Conservation (phyloP, 92 coral and sea anemone genomes). For the Palythoa grandiflora region DNA sequence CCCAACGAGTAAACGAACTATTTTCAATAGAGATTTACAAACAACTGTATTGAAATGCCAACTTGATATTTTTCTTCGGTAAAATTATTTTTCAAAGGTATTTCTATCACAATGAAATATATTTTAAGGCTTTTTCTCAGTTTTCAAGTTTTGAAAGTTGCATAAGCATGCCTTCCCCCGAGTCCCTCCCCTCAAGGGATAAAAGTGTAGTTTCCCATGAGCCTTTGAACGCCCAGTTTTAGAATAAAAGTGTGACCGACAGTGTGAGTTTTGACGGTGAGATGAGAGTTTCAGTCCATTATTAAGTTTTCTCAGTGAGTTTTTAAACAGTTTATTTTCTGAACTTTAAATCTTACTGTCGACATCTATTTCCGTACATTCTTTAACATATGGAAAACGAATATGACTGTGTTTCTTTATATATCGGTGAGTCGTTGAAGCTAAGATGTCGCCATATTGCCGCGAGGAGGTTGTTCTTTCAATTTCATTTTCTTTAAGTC, state of each 20-base stretch:
- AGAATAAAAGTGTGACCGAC: too few species aligned
- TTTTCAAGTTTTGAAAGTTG: neutral
- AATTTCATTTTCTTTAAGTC: neutral
- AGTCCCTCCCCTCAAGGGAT: neutral
- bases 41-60: neutral
- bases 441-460: slow-evolving; percentile 26
- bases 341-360: slow-evolving; percentile 17
- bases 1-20: neutral
- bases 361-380: neutral
- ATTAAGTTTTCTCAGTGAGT: neutral
- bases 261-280: neutral
- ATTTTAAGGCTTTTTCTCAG: neutral
- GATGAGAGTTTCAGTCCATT: neutral
- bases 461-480: slow-evolving; percentile 8
- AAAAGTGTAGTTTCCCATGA: slow-evolving; percentile 5
- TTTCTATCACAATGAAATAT: neutral
- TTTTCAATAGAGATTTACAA: neutral
- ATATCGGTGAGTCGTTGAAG: neutral
- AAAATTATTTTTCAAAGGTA: neutral
- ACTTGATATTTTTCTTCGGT: too few species aligned
- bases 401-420: neutral
- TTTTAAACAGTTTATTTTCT: slow-evolving; percentile 31
- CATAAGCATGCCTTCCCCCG: neutral
- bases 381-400: neutral
- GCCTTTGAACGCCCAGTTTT: slow-evolving; percentile 30